Base-by-base conservation (phyloP, 2,888 invertebrate species). In the Sphaerolaimus hirsutus region DNA sequence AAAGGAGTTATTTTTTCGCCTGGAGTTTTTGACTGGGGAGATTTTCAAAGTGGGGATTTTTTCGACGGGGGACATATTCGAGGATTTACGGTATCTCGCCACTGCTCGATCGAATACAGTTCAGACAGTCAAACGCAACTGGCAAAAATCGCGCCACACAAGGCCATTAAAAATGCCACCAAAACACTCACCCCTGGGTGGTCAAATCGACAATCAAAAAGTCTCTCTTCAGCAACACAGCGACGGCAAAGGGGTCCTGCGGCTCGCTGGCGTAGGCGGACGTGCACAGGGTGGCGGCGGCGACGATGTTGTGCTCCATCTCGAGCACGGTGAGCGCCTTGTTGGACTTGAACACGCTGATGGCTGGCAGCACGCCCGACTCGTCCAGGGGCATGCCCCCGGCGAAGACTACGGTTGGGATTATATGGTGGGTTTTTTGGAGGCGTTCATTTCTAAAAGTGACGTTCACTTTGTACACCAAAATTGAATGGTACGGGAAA, bases 241-340 rank as follows among this genome's bases (percentile, higher is more conserved):
- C 84, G 65, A 97, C 82, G 63, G 87, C 91, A 68, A 83, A 87
- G 45, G 97, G 93, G 65, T 93, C 91, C 70, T 89, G 89, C 67
- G 81, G 78, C 67, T 89, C 48, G 37, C 44, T 49, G 17, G 44
- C 74, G 75, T 82, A 91, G 23, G 89, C 89, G 56, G 81, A 83
- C 67, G 87, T 84, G 69, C 87, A 87, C 32, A 93, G 74, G 49
- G 84, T 82, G 62, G 89, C 77, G 71, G 97, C 93, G 74, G 91
- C 89, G 52, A 93, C 76, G 51, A 97, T 87, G 63, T 79, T 80
- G 71, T 93, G 86, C 66, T 97, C 93, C 93, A 97, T 93, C 74
- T 97, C 93, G 60, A 97, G 74, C 51, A 93, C 89, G 27, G 62
- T 57, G n/a, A 56, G 53, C 36, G 57, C 57, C 25, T 57, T 54